Evolutionary conservation across 35 echinoderm and acorn worm genomes (phyloP).

Genomic region (Heliocidaris erythrogramma): DNA sequence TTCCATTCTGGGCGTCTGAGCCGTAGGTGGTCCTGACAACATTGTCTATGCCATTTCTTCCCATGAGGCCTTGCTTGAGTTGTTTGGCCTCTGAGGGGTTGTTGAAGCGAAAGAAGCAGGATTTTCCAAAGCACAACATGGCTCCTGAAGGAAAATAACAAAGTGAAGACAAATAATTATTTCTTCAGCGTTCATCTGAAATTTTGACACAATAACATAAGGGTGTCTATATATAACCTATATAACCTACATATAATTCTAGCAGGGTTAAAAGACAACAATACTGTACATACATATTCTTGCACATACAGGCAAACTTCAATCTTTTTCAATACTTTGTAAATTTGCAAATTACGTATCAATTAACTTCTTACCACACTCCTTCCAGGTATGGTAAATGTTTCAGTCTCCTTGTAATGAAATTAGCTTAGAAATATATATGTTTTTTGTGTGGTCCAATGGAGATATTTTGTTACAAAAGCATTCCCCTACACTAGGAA

Average conservation of each 20-base stretch:
- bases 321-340: too few relatives aligned
- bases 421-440: too few relatives aligned
- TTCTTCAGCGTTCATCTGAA: not conserved
- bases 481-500: too few relatives aligned
- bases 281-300: not conserved
- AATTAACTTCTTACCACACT: too few relatives aligned
- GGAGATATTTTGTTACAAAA: too few relatives aligned
- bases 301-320: too few relatives aligned
- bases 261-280: not conserved
- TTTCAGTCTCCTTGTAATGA: too few relatives aligned
- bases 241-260: not conserved
- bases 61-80: slow-evolving; percentile 50
- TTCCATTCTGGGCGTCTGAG: slow-evolving; percentile 42
- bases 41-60: slow-evolving; percentile 55
- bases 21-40: not conserved
- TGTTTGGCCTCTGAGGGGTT: slow-evolving; percentile 80
- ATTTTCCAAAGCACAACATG: slow-evolving; percentile 96
- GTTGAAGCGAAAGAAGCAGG: slow-evolving; percentile 90
- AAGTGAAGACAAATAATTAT: not conserved
- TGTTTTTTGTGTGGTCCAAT: too few relatives aligned
- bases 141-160: slow-evolving; percentile 72
- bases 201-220: too few relatives aligned
- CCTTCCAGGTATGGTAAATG: too few relatives aligned
- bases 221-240: too few relatives aligned
- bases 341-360: too few relatives aligned